phyloP scores from a whole-genome alignment of 2,113 vertebrate species.

The Elanus axillaris region DNA sequence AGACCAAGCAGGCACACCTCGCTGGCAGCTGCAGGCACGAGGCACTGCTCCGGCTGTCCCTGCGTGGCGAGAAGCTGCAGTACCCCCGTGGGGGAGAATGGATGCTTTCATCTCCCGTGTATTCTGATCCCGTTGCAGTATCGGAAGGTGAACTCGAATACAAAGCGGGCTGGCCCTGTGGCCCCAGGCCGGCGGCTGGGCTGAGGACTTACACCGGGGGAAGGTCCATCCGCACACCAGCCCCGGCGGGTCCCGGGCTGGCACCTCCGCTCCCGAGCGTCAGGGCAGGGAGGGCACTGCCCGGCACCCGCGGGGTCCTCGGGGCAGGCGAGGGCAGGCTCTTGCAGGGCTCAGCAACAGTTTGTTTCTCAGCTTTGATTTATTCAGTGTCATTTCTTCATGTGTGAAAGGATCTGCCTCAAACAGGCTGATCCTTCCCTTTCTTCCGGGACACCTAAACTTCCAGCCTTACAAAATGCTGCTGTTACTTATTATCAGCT shows the following conservation, averaged over 20 bases:
- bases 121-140: rapidly evolving
- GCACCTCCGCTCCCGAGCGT: rapidly evolving
- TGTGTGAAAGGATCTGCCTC: background rate
- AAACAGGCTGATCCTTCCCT: background rate
- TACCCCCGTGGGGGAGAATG: rapidly evolving
- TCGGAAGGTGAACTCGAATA: background rate
- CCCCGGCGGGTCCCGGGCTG: background rate
- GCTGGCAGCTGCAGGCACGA: background rate
- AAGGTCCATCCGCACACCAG: rapidly evolving
- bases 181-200: background rate
- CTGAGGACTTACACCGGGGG: rapidly evolving
- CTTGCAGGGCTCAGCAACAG: background rate
- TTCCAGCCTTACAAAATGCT: background rate
- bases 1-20: background rate
- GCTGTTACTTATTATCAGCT: background rate
- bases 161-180: background rate
- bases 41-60: background rate
- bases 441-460: background rate
- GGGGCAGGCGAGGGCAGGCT: rapidly evolving
- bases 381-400: background rate
- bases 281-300: background rate
- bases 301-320: background rate
- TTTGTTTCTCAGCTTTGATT: background rate
- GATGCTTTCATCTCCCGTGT: background rate
- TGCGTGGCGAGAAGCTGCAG: background rate